Base-by-base conservation (phyloP, 2,888 invertebrate species). In the Anagyrus pseudococci region DNA sequence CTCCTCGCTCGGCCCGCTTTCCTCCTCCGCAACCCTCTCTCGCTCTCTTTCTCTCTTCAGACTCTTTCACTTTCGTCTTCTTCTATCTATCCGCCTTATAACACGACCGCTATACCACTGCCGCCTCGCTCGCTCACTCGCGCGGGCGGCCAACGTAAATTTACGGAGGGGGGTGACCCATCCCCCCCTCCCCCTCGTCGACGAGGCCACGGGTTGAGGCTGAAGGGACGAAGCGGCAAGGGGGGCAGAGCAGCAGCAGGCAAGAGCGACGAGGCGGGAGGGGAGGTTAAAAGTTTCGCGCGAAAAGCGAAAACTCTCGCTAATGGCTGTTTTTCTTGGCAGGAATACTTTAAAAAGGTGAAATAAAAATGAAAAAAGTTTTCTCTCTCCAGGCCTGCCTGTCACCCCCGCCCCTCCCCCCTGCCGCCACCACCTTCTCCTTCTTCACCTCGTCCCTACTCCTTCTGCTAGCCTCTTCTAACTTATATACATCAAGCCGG, bases 241-340 rank as follows among this genome's bases (percentile, higher is more conserved):
- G n/a, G n/a, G n/a, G n/a, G n/a, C n/a, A n/a, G n/a, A n/a, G n/a
- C n/a, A n/a, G n/a, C n/a, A n/a, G n/a, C n/a, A n/a, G n/a, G n/a
- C n/a, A n/a, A n/a, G 43, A 15, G 29, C 20, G 48, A 25, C 4
- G 50, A 23, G 26, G 33, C 22, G 46, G 37, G n/a, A 15, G 52
- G 6, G 69, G 65, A 62, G 74, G 70, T 74, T 72, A 72, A 77
- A 80, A 79, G 79, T 80, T 79, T 78, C 74, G 73, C 74, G 78
- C 77, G 78, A 80, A 78, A 80, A 79, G 77, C 79, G 77, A 80
- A 79, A 80, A 79, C 78, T 78, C 79, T 76, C 72, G 78, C 80
- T 80, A 80, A 80, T 80, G 80, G 79, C 78, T 80, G 79, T 79
- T 80, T 80, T 80, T 79, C 80, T 80, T 80, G 73, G 73, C 71